A percentile compares a stretch with the other conserved stretches of the same genome.
Evolutionary conservation across 2,113 vertebrate genomes (phyloP).

Genomic region (Hemiprocne comata): DNA sequence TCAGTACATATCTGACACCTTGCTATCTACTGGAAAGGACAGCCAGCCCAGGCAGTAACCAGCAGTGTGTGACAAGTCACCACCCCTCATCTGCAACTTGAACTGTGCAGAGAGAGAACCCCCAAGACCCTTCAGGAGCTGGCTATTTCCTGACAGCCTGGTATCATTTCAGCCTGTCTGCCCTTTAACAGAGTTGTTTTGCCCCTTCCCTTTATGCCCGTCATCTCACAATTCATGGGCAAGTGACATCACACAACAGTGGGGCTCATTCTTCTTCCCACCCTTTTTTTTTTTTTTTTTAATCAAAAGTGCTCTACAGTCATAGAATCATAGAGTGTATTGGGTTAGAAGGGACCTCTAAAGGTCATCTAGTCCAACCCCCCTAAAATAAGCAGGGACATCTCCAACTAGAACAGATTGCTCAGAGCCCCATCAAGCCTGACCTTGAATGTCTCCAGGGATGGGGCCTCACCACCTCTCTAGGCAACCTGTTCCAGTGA

Average conservation of each 20-base stretch:
- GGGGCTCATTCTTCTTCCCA: not conserved
- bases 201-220: not conserved
- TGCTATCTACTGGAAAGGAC: not conserved
- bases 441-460: too few relatives aligned
- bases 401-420: too few relatives aligned
- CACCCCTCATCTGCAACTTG: not conserved
- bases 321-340: too few relatives aligned
- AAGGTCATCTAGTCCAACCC: too few relatives aligned
- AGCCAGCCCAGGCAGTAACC: not conserved
- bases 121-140: not conserved
- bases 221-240: not conserved
- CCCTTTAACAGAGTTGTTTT: not conserved
- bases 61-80: accelerated
- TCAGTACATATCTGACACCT: not conserved
- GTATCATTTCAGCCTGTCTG: not conserved
- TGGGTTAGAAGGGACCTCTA: too few relatives aligned
- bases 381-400: too few relatives aligned
- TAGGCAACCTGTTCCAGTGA: too few relatives aligned
- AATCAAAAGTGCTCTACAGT: not conserved
- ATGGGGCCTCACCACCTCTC: too few relatives aligned
- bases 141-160: not conserved
- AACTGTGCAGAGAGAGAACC: not conserved
- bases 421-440: too few relatives aligned
- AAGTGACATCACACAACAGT: not conserved
- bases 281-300: not conserved